A percentile compares a stretch with the other conserved stretches of the same genome.
These are phyloP conservation scores for Daktulosphaira vitifoliae DNA, from an alignment of 1,140 invertebrate species.

Conservation along the genomic window DNA sequence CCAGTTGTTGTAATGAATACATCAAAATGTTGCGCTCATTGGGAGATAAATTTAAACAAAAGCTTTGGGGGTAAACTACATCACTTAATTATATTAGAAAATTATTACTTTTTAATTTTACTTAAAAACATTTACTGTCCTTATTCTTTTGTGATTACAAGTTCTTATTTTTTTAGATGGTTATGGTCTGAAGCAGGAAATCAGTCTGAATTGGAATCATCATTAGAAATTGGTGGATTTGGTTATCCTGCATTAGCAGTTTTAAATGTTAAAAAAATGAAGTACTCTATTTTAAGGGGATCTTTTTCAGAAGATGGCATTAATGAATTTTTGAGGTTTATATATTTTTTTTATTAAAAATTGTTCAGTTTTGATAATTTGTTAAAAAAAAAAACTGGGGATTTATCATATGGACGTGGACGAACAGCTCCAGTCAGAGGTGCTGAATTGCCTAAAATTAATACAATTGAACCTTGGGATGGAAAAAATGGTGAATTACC, in stretches of 20 bases:
- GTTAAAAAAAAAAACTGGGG: conserved; percentile 47
- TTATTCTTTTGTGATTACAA: too few species aligned
- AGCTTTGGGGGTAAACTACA: conserved; percentile 83
- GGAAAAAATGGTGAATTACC: too few species aligned
- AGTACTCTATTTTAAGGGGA: conserved; percentile 86
- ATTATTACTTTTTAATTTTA: conserved; percentile 6
- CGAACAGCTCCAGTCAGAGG: conserved; percentile 84
- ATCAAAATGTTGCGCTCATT: conserved; percentile 63
- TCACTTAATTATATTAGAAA: neutral
- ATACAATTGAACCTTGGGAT: too few species aligned
- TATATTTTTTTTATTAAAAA: neutral
- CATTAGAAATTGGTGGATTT: conserved; percentile 88
- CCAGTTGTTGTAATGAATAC: conserved; percentile 87
- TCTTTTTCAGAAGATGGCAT: conserved; percentile 93
- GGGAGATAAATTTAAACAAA: conserved; percentile 90
- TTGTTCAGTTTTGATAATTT: too few species aligned
- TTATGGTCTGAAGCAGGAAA: conserved; percentile 85
- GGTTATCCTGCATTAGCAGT: conserved; percentile 91
- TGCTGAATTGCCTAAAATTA: conserved; percentile 70
- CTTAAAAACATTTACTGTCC: neutral
- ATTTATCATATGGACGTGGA: conserved; percentile 89
- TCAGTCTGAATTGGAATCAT: conserved; percentile 75
- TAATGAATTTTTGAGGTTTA: conserved; percentile 74
- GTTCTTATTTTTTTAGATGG: conserved; percentile 58
- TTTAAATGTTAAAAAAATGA: conserved; percentile 94